Evolutionary conservation across 2,888 invertebrate genomes (phyloP), one percentile per base, ranked within the genome.

Genomic region (Allacma fusca): DNA sequence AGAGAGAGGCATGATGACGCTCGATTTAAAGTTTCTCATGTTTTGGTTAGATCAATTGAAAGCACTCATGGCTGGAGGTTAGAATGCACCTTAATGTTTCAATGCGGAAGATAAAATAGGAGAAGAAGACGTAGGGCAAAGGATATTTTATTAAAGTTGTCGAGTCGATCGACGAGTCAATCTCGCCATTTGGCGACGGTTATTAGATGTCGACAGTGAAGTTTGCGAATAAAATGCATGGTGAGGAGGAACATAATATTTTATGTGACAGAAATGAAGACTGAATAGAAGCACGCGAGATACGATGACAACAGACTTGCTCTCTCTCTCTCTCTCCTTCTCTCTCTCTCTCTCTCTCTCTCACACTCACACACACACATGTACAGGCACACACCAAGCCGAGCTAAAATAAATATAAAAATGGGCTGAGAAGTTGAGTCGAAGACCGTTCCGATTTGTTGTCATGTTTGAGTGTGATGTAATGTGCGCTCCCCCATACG

Each of bases 101-200:
- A 59, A 72, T 59, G 59, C 21, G 59, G 21, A 34, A 29, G 72
- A 59, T 5, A 59, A 65, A 43, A 71, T 28, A n/a, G n/a, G 59
- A n/a, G 29, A 62, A 67, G 74, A 64, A 19, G 65, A 28, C 69
- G 65, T 57, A 50, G 68, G 40, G 44, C 40, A 26, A 16, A 62
- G 69, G 74, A 75, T 75, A 75, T 75, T 75, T 78, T 78, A 78
- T 78, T 78, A 75, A 78, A 78, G 70, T 75, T 75, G 65, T 75
- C 65, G 75, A 75, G 68, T 75, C 68, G 57, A 74, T 75, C 28
- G 59, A 69, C 68, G 75, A 75, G 50, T 75, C 75, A 75, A 65
- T 75, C 67, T 67, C 75, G 50, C 75, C 75, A 73, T 73, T 73
- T 73, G 73, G 62, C 62, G 62, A 71, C 62, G 62, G 72, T 72